Evolutionary conservation across 1,140 invertebrate species (phyloP), one percentile per base, ranked within the genome.

Genomic region (Hylyphantes graminicola): DNA sequence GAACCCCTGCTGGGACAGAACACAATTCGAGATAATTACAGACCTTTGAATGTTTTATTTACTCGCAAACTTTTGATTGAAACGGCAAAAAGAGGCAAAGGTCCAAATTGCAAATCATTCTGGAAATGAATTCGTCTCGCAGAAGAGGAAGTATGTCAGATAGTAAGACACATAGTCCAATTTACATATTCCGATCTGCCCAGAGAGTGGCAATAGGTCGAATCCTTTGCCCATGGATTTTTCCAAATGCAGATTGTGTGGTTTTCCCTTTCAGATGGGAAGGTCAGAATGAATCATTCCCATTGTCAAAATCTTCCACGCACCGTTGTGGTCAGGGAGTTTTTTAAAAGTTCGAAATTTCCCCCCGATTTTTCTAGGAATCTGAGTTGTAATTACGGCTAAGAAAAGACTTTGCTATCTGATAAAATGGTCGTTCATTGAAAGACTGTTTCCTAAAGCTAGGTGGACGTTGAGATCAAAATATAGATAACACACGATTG

Each of bases 11-110:
- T 59, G 76, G 12, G 13, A 54, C 51, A 53, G 35, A 70, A 53
- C 51, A 78, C 61, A 78, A 78, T 78, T 67, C 67, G 61, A 65
- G 17, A 64, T 57, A 78, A 78, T 78, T 78, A 78, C 76, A 53
- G 21, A 17, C 50, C 63, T 51, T n/a, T n/a, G 76, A 78, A 78
- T 53, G 76, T 54, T 76, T 78, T 78, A 65, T 57, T 74, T 74
- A 35, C 54, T n/a, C 13, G 72, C 72, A 21, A 74, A 74, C 72
- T 17, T 65, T 65, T 55, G 61, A 78, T 78, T 64, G 76, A 50
- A 65, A 78, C 35, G 48, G 50, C n/a, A 78, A 78, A 35, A 78
- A 79, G 77, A 10, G 65, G 65, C 48, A 70, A 80, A 70, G 70
- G 35, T 57, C 1, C 53, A 35, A 15, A 50, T 80, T 59, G 50